Conservation (phyloP, 2,888 invertebrate genomes). For the Anagyrus pseudococci region DNA sequence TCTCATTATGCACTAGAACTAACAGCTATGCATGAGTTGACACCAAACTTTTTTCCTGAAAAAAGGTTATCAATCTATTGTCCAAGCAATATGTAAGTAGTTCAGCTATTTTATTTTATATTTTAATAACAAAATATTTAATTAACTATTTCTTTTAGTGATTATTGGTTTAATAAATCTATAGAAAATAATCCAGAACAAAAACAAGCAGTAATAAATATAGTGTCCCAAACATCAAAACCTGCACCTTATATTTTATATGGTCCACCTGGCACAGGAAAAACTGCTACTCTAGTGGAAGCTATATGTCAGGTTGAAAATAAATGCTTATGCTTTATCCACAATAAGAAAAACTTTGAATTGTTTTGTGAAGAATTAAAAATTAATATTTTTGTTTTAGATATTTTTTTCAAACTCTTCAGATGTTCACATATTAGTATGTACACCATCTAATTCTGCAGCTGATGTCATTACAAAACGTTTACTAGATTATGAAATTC, state of each 20-base stretch:
- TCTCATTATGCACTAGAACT: constrained; percentile 40
- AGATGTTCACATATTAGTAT: constrained; percentile 66
- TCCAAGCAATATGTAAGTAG: constrained; percentile 15
- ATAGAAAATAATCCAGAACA: constrained; percentile 69
- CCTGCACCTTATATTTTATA: constrained; percentile 81
- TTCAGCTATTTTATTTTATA: background rate
- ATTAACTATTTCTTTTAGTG: constrained; percentile 1
- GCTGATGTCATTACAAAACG: constrained; percentile 71
- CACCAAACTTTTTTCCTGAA: constrained; percentile 34
- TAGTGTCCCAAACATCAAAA: constrained; percentile 68
- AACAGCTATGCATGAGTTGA: constrained; percentile 25
- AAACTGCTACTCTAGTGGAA: constrained; percentile 77
- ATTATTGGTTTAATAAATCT: constrained; percentile 51
- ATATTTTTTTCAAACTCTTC: constrained; percentile 53
- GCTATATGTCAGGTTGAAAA: constrained; percentile 72
- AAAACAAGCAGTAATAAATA: constrained; percentile 71
- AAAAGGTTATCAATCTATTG: constrained; percentile 2
- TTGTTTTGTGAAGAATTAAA: background rate
- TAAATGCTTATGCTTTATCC: background rate
- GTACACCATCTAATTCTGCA: constrained; percentile 76
- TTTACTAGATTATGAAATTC: constrained; percentile 53
- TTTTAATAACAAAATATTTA: background rate
- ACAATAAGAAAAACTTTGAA: too few relatives aligned
- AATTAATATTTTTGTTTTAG: too few relatives aligned
- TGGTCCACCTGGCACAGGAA: constrained; percentile 87